Evolutionary conservation across 2,888 invertebrate genomes (phyloP).

Genomic region (Thyatira batis): DNA sequence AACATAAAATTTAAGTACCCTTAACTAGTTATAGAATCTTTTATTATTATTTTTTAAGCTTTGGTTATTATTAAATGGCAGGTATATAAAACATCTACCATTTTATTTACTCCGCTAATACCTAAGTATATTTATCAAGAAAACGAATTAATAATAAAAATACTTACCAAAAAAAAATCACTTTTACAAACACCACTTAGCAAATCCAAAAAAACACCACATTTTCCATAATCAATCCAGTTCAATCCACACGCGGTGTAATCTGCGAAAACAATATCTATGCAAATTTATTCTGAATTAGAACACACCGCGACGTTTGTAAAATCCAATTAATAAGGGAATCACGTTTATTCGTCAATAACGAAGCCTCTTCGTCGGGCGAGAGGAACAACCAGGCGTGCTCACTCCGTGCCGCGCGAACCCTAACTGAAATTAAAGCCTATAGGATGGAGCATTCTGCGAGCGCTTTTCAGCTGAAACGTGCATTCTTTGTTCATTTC

Average conservation of each 20-base stretch:
- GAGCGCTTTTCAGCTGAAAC: neutral
- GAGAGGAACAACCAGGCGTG: constrained; percentile 17
- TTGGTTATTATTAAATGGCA: too few relatives aligned
- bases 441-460: neutral
- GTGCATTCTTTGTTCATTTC: neutral
- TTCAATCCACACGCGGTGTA: constrained; percentile 18
- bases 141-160: neutral
- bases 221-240: constrained; percentile 17
- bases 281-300: constrained; percentile 29
- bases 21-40: too few relatives aligned
- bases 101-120: too few relatives aligned
- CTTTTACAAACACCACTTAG: constrained; percentile 17
- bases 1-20: too few relatives aligned
- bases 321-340: constrained; percentile 34
- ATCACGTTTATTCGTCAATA: constrained; percentile 35
- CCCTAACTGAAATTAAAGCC: constrained; percentile 22
- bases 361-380: constrained; percentile 19
- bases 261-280: constrained; percentile 26
- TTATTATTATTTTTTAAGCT: too few relatives aligned
- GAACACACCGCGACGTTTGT: constrained; percentile 21
- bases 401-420: constrained; percentile 14
- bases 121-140: too few relatives aligned
- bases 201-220: constrained; percentile 22
- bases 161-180: constrained; percentile 10
- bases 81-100: too few relatives aligned